These are phyloP conservation scores for Agrilus mali DNA, from an alignment of 2,888 invertebrate genomes.

Conservation along the genomic window DNA sequence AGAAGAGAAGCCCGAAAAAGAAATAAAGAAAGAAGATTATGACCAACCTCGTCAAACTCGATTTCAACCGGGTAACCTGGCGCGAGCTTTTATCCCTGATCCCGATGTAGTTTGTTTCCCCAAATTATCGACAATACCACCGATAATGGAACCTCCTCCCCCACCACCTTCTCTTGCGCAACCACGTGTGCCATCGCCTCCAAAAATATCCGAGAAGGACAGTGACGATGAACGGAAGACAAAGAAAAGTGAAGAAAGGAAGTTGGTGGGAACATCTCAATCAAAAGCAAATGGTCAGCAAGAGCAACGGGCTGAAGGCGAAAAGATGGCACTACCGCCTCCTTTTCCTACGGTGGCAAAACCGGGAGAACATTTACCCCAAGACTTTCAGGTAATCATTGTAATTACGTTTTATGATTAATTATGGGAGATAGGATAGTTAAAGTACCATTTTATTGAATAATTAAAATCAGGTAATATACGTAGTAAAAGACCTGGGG, in stretches of 20 bases:
- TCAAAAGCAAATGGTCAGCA: constrained; percentile 6
- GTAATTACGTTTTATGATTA: too few species aligned
- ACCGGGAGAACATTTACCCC: constrained; percentile 34
- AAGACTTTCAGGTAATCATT: constrained; percentile 38
- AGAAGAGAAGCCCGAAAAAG: constrained; percentile 37
- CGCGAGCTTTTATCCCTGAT: constrained; percentile 31
- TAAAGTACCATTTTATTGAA: too few species aligned
- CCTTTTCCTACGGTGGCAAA: constrained; percentile 10
- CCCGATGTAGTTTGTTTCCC: constrained; percentile 34
- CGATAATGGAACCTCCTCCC: constrained; percentile 23
- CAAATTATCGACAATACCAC: constrained; percentile 29
- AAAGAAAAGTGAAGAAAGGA: constrained; percentile 4
- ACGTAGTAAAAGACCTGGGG: too few species aligned
- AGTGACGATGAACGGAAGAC: constrained; percentile 1
- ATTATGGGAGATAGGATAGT: too few species aligned
- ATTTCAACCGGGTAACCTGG: constrained; percentile 31
- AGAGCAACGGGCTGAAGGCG: constrained; percentile 12
- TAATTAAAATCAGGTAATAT: too few species aligned
- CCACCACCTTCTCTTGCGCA: constrained; percentile 15
- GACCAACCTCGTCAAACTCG: constrained; percentile 29
- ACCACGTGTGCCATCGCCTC: constrained; percentile 20
- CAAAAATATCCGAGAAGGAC: constrained; percentile 15
- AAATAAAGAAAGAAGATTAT: constrained; percentile 39
- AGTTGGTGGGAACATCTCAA: constrained; percentile 1
- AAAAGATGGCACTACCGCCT: constrained; percentile 12